phyloP scores from a whole-genome alignment of 2,113 vertebrate genomes.

The Otocyon megalotis region DNA sequence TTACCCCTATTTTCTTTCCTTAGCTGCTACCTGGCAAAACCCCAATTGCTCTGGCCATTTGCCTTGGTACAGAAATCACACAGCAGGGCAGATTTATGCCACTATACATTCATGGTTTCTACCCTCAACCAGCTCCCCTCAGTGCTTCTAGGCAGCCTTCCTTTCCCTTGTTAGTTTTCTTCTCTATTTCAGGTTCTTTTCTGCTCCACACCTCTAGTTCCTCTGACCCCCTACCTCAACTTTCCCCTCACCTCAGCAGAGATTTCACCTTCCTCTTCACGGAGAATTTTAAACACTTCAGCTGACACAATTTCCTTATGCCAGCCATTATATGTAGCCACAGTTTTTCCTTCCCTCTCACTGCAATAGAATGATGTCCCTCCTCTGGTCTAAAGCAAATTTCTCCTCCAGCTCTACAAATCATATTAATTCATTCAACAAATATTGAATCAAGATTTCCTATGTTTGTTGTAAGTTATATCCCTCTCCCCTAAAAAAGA shows the following conservation, averaged over 20 bases:
- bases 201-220: not conserved
- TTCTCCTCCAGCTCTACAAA: not conserved
- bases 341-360: not conserved
- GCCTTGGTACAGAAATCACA: conserved; percentile 32
- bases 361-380: not conserved
- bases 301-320: not conserved
- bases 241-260: not conserved
- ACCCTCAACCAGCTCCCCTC: not conserved
- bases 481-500: not conserved
- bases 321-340: not conserved
- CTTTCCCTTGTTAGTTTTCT: not conserved
- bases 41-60: not conserved
- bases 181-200: not conserved
- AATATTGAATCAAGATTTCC: not conserved
- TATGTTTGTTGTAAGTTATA: not conserved
- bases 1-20: not conserved
- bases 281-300: not conserved
- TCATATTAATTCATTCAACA: not conserved
- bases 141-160: not conserved
- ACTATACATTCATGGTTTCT: not conserved
- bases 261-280: not conserved
- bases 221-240: not conserved
- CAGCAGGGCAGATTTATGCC: not conserved
- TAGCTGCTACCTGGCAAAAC: not conserved
- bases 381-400: not conserved